Percentiles rank a stretch among this genome's conserved stretches.
Evolutionary conservation across 64 coral and sea anemone genomes (phyloP).

Genomic region (Montipora cactus): DNA sequence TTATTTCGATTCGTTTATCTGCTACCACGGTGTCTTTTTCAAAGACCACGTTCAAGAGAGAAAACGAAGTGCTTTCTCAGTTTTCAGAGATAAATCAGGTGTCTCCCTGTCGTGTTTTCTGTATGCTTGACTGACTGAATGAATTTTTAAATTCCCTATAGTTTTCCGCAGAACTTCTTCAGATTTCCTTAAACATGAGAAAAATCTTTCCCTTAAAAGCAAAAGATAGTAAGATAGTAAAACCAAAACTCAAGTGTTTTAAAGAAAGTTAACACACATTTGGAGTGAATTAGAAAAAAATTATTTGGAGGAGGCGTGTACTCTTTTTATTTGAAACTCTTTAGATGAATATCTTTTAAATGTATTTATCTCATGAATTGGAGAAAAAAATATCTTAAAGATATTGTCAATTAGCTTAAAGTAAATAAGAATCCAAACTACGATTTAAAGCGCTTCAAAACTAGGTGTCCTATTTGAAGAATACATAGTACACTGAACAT

Average conservation of each 20-base stretch:
- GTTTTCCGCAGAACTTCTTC: too few relatives aligned
- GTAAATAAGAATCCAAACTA: background rate
- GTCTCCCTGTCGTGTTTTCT: too few relatives aligned
- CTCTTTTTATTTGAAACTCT: conserved; percentile 1
- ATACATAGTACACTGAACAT: background rate
- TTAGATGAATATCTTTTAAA: conserved; percentile 18
- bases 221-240: too few relatives aligned
- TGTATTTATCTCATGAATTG: conserved; percentile 9
- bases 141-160: too few relatives aligned
- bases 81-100: too few relatives aligned
- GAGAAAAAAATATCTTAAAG: background rate
- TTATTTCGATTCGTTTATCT: too few relatives aligned
- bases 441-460: background rate
- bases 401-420: conserved; percentile 9
- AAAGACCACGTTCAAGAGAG: too few relatives aligned
- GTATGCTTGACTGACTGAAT: too few relatives aligned
- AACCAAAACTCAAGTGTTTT: background rate
- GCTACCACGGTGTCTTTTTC: too few relatives aligned
- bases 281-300: background rate
- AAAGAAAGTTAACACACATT: background rate
- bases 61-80: too few relatives aligned
- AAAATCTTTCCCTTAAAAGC: too few relatives aligned
- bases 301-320: background rate
- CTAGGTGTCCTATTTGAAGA: background rate
- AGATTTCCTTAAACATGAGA: too few relatives aligned